phyloP scores from a whole-genome alignment of 2,113 vertebrate genomes.

The Poicephalus gulielmi region DNA sequence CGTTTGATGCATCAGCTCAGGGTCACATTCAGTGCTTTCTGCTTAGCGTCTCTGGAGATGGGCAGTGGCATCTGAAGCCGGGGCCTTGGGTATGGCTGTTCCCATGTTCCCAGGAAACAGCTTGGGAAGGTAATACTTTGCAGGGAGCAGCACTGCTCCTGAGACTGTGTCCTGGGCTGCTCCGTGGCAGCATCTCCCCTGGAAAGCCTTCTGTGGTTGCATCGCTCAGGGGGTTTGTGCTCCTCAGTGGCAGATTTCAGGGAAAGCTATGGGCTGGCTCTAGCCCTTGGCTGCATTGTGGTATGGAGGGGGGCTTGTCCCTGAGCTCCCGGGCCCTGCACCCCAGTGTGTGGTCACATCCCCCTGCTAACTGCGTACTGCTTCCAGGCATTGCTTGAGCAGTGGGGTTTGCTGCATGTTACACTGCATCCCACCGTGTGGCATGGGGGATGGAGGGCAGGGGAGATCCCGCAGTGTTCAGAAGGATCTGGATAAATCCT shows the following conservation, averaged over 20 bases:
- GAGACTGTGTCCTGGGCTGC: not conserved
- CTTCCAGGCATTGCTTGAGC: not conserved
- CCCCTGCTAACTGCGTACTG: not conserved
- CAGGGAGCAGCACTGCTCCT: not conserved
- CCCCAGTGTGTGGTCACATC: not conserved
- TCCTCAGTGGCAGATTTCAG: not conserved
- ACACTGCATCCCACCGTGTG: not conserved
- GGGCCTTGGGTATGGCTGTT: not conserved
- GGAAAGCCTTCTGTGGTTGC: rapidly evolving
- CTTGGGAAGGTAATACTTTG: not conserved
- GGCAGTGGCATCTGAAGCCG: rapidly evolving
- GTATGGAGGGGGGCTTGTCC: not conserved
- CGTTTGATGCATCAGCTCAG: rapidly evolving
- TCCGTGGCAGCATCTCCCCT: not conserved
- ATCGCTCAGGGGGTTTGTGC: not conserved
- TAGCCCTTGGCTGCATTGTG: not conserved
- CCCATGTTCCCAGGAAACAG: rapidly evolving
- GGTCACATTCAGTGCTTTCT: rapidly evolving
- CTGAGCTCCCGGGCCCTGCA: not conserved
- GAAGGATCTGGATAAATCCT: slow-evolving; percentile 43
- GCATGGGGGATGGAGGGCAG: not conserved
- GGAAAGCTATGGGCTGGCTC: not conserved
- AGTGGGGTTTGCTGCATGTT: not conserved
- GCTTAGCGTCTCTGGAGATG: not conserved
- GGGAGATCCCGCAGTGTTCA: not conserved